Percentiles rank a stretch among this genome's conserved stretches.
These are phyloP conservation scores for Asobara japonica DNA, from an alignment of 1,140 invertebrate genomes.

Conservation along the genomic window DNA sequence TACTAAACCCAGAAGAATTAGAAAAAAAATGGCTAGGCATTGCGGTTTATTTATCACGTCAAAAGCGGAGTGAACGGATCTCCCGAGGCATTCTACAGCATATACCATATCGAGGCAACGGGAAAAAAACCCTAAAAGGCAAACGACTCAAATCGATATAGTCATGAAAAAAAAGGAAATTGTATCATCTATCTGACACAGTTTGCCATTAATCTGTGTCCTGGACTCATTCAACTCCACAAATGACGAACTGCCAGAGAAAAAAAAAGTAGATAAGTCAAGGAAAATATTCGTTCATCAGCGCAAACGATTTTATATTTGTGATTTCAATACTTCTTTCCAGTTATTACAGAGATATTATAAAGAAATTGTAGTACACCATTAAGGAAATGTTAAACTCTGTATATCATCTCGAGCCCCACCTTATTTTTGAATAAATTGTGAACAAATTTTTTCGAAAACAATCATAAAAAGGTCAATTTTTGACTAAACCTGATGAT, in stretches of 20 bases:
- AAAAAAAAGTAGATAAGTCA: neutral
- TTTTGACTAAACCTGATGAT: too few relatives aligned
- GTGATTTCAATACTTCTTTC: neutral
- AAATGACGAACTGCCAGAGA: neutral
- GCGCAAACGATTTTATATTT: neutral
- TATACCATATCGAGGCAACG: conserved; percentile 4
- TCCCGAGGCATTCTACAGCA: neutral
- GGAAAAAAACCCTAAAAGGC: conserved; percentile 18
- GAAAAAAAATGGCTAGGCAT: conserved; percentile 1
- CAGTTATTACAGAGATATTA: too few relatives aligned
- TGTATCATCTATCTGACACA: neutral
- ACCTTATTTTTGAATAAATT: too few relatives aligned
- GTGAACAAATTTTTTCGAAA: too few relatives aligned
- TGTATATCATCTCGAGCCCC: too few relatives aligned
- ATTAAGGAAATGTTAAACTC: too few relatives aligned
- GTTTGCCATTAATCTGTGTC: conserved; percentile 7
- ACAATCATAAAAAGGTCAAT: too few relatives aligned
- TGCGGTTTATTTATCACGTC: conserved; percentile 13
- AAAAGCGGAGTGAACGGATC: conserved; percentile 13
- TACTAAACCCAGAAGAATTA: neutral
- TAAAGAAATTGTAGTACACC: too few relatives aligned
- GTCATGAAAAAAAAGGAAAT: neutral
- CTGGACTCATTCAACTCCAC: conserved; percentile 15
- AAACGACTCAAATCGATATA: neutral
- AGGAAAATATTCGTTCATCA: neutral